Evolutionary conservation across 1,140 invertebrate species (phyloP), one percentile per base, ranked within the genome.

Genomic region (Philotrypesis tridentata): DNA sequence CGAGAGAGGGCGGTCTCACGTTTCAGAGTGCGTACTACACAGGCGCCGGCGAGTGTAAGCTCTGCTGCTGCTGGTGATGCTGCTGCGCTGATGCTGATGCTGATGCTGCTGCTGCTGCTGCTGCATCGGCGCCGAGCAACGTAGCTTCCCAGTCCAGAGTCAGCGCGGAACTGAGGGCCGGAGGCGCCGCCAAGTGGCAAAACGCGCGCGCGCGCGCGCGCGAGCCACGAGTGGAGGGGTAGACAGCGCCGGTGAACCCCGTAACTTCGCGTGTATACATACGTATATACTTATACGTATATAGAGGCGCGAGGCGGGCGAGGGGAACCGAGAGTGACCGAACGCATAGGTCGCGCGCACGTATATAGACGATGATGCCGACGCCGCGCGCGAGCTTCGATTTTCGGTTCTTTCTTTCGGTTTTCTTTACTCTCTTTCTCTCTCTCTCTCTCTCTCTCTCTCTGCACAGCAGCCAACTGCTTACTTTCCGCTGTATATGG

Each of bases 81-180:
- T 37, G 48, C 17, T 48, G 43, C 43, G 5, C 14, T 14, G 7
- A 21, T 55, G 27, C 29, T 29, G 60, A 63, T n/a, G n/a, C n/a
- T n/a, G n/a, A n/a, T n/a, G n/a, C n/a, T n/a, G 48, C 48, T 48
- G 17, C 43, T 48, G 67, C 27, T 37, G 33, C 33, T 37, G 48
- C 17, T 48, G 43, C 43, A 17, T 25, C 27, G 7, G 31, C 73
- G 27, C 29, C 48, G 60, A 63, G 9, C 61, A 33, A 27, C 61
- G 60, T 43, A 27, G 33, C 33, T 77, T 43, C 33, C 33, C 55
- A 9, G 61, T 61, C 23, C n/a, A 77, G 74, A 67, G 74, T 43
- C 74, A 43, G 74, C 74, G 74, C 61, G 61, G 11, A 37, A 77
- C 74, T 77, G 74, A 65, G 9, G n/a, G 67, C 27, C 63, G n/a